Evolutionary conservation across 2,888 invertebrate species (phyloP), one percentile per base, ranked within the genome.

Genomic region (Gryllus longicercus): DNA sequence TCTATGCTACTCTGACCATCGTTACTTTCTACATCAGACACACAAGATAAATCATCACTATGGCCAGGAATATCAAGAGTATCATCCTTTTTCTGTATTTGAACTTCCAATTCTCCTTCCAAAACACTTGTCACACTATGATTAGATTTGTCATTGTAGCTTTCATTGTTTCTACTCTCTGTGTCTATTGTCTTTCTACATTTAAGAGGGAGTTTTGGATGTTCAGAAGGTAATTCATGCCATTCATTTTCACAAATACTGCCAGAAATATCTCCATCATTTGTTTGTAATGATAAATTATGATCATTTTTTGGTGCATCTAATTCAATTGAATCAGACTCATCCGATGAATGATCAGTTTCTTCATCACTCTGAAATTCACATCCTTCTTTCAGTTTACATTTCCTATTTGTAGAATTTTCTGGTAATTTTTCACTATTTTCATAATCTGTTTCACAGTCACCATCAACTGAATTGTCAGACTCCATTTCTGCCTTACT

Each of bases 1-100:
- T 82, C 82, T 12, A 82, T 21, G 51, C 81, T 81, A n/a, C 79
- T 90, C 82, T 89, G 88, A 11, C 89, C 89, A n/a, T 91, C 93
- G 81, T 93, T 90, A 79, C 93, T 94, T 84, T 95, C 95, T 82
- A 95, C 89, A 85, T 95, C 95, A 50, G 95, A 95, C 0, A 95
- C 95, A 87, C 95, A 95, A 12, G 95, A 95, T 76, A 95, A 88
- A 87, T 95, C 95, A 86, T 95, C 95, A 85, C 83, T 85, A 80
- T 85, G 83, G 11, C 93, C 93, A 14, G 80, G 51, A 38, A 82
- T 81, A 49, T 80, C 77, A 23, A 74, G 74, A 50, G 78, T 80
- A 51, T 78, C 78, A 51, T 76, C 78, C 74, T 80, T 80, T 75
- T 78, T 79, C 38, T 75, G 51, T 16, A 50, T 10, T 51, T 78